Base-by-base conservation (phyloP, 2,888 invertebrate genomes). In the Dilophus febrilis region DNA sequence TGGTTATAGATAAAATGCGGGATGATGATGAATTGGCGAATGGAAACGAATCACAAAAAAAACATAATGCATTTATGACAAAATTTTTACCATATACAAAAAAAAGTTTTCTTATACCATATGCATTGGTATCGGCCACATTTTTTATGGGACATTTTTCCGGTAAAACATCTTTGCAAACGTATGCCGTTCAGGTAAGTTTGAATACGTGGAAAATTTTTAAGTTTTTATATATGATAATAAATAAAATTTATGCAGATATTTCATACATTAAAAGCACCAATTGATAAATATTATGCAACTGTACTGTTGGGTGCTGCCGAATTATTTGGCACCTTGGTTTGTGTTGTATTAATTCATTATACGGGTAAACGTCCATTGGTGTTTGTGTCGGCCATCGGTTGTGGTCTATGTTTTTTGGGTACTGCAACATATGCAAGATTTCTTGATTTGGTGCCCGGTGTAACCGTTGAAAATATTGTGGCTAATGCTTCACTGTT, bases 141-240 rank as follows among this genome's bases (percentile, higher is more conserved):
- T 85, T 84, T 56, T 78, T 82, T 50, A 66, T 82, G 12, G 74
- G 76, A 0, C 73, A 81, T 50, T 83, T 84, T 50, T 77, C 77
- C 28, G 85, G 85, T 1, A 76, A 77, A 65, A 74, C 76, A 1
- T 73, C 80, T 1, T 59, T 85, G 18, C 72, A 77, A 64, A 80
- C 78, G 0, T 82, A 74, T 50, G 77, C 82, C 14, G 80, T 84
- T 4, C 70, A 71, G 50, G 54, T 54, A 40, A 40, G 41, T 40
- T 8, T 18, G 16, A 18, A 18, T 18, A 18, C n/a, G 4, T 18
- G 7, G 6, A 32, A 32, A 6, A 14, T 11, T 19, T 14, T 36
- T 17, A 26, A 33, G 13, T 27, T 8, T 12, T 27, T 27, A 27
- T 11, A 12, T 27, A 16, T 10, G 27, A 16, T 17, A 16, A 11